A percentile compares a stretch with the other conserved stretches of the same genome.
Evolutionary conservation across 1,140 invertebrate species (phyloP).

Genomic region (Brachionus paranguensis): DNA sequence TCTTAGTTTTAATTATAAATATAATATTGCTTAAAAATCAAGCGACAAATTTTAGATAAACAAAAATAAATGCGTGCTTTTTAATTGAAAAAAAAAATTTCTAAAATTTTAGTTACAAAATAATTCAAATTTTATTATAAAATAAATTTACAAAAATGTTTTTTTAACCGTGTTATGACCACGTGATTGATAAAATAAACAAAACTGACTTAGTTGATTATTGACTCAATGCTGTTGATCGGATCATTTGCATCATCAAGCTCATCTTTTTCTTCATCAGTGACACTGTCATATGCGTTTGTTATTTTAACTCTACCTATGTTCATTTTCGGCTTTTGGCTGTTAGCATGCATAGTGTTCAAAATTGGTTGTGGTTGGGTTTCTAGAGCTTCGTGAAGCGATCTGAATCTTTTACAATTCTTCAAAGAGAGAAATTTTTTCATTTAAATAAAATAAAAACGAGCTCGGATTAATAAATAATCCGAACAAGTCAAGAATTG

Average conservation of each 20-base stretch:
- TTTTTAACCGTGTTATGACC: background rate
- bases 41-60: background rate
- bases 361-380: background rate
- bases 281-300: background rate
- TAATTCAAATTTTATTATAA: background rate
- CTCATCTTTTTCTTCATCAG: background rate
- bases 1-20: background rate
- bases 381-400: conserved; percentile 16
- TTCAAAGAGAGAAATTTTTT: background rate
- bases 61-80: background rate
- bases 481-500: background rate
- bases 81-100: background rate
- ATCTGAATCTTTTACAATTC: conserved; percentile 31
- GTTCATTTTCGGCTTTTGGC: background rate
- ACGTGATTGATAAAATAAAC: background rate
- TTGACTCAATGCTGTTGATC: background rate
- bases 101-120: background rate
- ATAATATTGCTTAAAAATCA: background rate
- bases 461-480: background rate
- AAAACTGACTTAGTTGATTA: background rate
- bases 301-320: background rate
- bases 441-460: background rate
- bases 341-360: background rate
- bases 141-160: background rate
- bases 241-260: background rate